phyloP scores from a whole-genome alignment of 2,888 invertebrate genomes.

The Tholera decimalis region DNA sequence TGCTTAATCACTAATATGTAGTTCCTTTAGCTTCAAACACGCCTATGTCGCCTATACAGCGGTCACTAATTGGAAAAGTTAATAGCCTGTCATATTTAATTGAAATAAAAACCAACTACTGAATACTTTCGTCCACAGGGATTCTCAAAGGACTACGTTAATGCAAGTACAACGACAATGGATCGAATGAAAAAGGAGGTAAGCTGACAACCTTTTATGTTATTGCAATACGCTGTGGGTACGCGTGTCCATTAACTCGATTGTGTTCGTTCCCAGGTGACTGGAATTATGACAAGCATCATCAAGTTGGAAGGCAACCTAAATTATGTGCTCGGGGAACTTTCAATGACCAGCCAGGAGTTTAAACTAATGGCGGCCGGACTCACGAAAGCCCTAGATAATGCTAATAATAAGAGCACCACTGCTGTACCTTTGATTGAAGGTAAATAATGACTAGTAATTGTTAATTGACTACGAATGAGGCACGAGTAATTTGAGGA shows the following conservation, averaged over 20 bases:
- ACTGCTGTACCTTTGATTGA: constrained; percentile 90
- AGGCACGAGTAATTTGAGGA: constrained; percentile 15
- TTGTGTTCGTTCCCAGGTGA: constrained; percentile 90
- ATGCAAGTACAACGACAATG: constrained; percentile 95
- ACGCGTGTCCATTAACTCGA: constrained; percentile 44
- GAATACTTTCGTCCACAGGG: constrained; percentile 85
- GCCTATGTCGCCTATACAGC: background rate
- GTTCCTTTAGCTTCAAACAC: constrained; percentile 1
- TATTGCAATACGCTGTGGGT: constrained; percentile 18
- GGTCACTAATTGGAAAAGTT: constrained; percentile 7
- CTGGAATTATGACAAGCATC: constrained; percentile 95
- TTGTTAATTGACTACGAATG: constrained; percentile 18
- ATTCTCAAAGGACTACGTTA: constrained; percentile 95
- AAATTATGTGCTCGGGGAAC: constrained; percentile 95
- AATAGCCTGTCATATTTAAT: constrained; percentile 28
- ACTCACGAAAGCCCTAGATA: constrained; percentile 94
- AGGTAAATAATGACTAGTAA: constrained; percentile 31
- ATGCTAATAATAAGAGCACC: constrained; percentile 93
- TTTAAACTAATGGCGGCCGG: constrained; percentile 96
- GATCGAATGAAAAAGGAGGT: constrained; percentile 95
- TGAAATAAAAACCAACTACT: constrained; percentile 32
- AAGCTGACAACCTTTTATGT: constrained; percentile 56
- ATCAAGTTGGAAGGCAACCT: constrained; percentile 95
- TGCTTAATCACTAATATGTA: constrained; percentile 7
- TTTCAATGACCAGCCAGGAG: constrained; percentile 96